phyloP scores from a whole-genome alignment of 2,797 vertebrate species.

The Holocentrus rufus region DNA sequence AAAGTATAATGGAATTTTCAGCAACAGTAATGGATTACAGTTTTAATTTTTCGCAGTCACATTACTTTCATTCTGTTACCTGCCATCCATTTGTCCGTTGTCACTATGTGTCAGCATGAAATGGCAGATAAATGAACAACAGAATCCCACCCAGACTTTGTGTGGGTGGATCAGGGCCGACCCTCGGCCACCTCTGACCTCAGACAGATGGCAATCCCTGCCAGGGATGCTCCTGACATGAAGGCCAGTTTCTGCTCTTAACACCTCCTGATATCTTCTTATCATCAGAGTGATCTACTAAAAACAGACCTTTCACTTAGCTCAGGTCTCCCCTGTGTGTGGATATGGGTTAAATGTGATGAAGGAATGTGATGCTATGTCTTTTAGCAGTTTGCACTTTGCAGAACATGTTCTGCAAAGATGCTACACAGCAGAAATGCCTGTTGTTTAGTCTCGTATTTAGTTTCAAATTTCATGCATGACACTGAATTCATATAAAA shows the following conservation, averaged over 20 bases:
- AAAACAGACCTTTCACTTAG: background rate
- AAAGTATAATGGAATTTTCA: background rate
- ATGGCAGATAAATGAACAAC: background rate
- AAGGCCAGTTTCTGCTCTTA: constrained; percentile 1
- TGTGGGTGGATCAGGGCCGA: background rate
- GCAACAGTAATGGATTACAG: background rate
- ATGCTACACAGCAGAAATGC: no score
- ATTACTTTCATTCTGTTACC: constrained; percentile 17
- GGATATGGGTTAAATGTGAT: background rate
- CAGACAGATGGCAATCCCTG: background rate
- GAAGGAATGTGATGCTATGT: background rate
- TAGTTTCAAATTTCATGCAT: no score
- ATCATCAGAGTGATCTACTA: constrained; percentile 5
- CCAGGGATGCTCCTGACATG: background rate
- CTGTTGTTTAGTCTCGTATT: no score
- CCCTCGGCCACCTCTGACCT: background rate
- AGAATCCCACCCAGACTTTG: constrained; percentile 2
- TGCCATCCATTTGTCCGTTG: background rate
- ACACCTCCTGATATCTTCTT: background rate
- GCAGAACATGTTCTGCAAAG: no score
- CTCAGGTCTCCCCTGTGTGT: background rate
- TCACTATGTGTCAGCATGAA: background rate
- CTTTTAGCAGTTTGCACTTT: no score
- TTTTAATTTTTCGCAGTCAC: background rate
- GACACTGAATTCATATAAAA: no score